A percentile compares a stretch with the other conserved stretches of the same genome.
These are phyloP conservation scores for Drosophila diplacantha DNA, from an alignment of 2,888 invertebrate genomes.

Conservation along the genomic window DNA sequence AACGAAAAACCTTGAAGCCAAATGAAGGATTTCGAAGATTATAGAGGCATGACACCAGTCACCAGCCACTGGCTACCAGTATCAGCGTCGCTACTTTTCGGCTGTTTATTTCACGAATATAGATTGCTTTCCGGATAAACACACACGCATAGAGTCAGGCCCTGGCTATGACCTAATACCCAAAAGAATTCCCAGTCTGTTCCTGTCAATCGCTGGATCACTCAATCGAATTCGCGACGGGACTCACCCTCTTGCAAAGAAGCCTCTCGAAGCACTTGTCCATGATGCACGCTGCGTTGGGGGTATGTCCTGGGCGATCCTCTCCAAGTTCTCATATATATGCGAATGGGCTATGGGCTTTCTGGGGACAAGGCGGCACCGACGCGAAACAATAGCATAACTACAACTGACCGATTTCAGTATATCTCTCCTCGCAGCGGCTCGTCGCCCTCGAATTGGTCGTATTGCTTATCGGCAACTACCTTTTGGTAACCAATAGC, in stretches of 20 bases:
- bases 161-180: slow-evolving; percentile 15
- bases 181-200: slow-evolving; percentile 12
- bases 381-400: slow-evolving; percentile 57
- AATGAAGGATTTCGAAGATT: slow-evolving; percentile 10
- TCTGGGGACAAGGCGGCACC: slow-evolving; percentile 40
- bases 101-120: slow-evolving; percentile 12
- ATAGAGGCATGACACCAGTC: not conserved
- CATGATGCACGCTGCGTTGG: slow-evolving; percentile 29
- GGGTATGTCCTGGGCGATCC: not conserved
- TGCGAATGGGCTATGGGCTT: not conserved
- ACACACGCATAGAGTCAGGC: not conserved
- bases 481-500: slow-evolving; percentile 35
- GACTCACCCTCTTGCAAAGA: slow-evolving; percentile 64
- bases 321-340: slow-evolving; percentile 9
- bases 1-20: slow-evolving; percentile 5
- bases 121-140: slow-evolving; percentile 17
- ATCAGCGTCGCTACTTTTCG: slow-evolving; percentile 3
- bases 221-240: not conserved
- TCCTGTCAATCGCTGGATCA: slow-evolving; percentile 1
- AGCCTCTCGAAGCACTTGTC: slow-evolving; percentile 45
- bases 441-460: slow-evolving; percentile 47
- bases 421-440: slow-evolving; percentile 41
- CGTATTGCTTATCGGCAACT: slow-evolving; percentile 52
- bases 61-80: not conserved
- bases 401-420: slow-evolving; percentile 52